Evolutionary conservation across 2,888 invertebrate species (phyloP).

Genomic region (Hypolimnas misippus): DNA sequence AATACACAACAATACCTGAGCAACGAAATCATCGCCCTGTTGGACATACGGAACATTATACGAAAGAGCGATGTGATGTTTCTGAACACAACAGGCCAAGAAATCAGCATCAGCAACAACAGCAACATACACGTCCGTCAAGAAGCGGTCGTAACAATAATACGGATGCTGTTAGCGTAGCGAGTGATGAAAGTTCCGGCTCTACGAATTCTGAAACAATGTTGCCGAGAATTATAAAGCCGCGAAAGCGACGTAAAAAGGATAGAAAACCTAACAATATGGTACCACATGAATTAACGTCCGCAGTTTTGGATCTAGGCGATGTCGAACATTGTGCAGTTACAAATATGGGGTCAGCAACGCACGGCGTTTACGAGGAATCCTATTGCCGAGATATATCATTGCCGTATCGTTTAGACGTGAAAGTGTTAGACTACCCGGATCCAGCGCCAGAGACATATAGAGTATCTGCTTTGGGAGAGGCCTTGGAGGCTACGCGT

Average conservation of each 20-base stretch:
- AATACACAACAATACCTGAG: slow-evolving; percentile 70
- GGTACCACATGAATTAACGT: slow-evolving; percentile 72
- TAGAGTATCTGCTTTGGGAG: slow-evolving; percentile 81
- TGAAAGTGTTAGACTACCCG: slow-evolving; percentile 74
- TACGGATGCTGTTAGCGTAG: slow-evolving; percentile 88
- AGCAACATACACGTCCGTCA: slow-evolving; percentile 70
- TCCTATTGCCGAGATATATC: slow-evolving; percentile 78
- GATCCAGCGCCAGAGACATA: slow-evolving; percentile 71
- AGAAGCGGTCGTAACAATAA: slow-evolving; percentile 81
- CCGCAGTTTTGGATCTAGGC: slow-evolving; percentile 68
- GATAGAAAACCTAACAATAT: slow-evolving; percentile 89
- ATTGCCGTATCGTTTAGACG: slow-evolving; percentile 75
- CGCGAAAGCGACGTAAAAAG: slow-evolving; percentile 94
- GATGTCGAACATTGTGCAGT: slow-evolving; percentile 77
- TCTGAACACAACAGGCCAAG: slow-evolving; percentile 71
- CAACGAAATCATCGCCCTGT: slow-evolving; percentile 70
- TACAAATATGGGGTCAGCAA: slow-evolving; percentile 60
- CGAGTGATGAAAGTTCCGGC: slow-evolving; percentile 91
- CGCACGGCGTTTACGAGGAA: slow-evolving; percentile 77
- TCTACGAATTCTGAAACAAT: slow-evolving; percentile 87
- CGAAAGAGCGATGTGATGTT: slow-evolving; percentile 68
- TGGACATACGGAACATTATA: slow-evolving; percentile 61
- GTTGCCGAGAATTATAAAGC: slow-evolving; percentile 94
- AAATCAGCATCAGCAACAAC: slow-evolving; percentile 58
- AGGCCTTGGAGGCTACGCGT: slow-evolving; percentile 77